Evolutionary conservation across 2,113 vertebrate species (phyloP).

Genomic region (Podarcis cretensis): DNA sequence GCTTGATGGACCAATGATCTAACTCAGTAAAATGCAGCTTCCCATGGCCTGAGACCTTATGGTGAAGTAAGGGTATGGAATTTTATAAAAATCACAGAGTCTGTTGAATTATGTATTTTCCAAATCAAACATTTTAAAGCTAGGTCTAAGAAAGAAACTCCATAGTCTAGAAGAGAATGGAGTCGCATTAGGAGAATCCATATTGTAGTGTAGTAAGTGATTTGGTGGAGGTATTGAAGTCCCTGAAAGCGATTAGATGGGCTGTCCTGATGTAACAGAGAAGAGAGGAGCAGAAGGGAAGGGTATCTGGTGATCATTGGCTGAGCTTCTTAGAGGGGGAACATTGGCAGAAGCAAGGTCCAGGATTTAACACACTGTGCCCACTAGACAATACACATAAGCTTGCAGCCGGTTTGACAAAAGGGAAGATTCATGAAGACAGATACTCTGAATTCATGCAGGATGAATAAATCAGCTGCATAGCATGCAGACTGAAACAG

Average conservation of each 20-base stretch:
- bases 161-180: background rate
- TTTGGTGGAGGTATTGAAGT: background rate
- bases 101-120: background rate
- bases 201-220: background rate
- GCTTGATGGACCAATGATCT: too few relatives aligned
- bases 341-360: background rate
- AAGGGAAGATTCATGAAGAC: conserved; percentile 6
- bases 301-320: background rate
- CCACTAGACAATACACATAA: background rate
- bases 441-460: background rate
- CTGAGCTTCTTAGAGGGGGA: background rate
- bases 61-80: background rate
- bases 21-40: too few relatives aligned
- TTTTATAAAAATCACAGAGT: background rate
- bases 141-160: background rate
- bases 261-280: background rate
- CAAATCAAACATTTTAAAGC: background rate
- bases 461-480: background rate
- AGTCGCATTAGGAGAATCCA: background rate
- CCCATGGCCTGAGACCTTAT: too few relatives aligned
- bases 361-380: background rate
- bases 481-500: background rate
- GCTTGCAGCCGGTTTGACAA: background rate
- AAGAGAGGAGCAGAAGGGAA: background rate
- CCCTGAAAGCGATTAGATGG: background rate